Conservation (phyloP, 2,888 invertebrate genomes). For the Drosophila meridionalis region DNA sequence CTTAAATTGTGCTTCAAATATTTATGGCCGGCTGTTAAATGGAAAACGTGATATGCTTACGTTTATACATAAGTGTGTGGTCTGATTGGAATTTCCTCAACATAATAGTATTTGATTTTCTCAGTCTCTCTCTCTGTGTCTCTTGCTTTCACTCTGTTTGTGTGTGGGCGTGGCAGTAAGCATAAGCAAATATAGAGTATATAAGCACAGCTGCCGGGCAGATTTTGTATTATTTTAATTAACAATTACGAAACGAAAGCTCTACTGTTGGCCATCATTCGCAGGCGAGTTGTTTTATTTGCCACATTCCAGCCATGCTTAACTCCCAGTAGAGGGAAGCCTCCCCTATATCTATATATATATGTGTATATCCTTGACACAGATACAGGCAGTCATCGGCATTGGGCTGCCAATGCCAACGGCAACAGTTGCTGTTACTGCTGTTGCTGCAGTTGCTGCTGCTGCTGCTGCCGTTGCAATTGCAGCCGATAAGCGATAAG, state of each 20-base stretch:
- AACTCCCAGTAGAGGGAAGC: neutral
- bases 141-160: neutral
- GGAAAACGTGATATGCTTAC: constrained; percentile 72
- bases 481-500: constrained; percentile 35
- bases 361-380: constrained; percentile 45
- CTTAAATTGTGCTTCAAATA: constrained; percentile 75
- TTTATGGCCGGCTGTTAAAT: constrained; percentile 69
- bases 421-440: constrained; percentile 40
- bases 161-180: constrained; percentile 12
- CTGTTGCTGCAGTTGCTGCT: neutral
- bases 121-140: neutral
- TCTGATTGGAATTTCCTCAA: constrained; percentile 52
- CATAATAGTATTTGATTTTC: constrained; percentile 40
- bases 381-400: constrained; percentile 54
- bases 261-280: constrained; percentile 8
- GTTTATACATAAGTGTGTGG: constrained; percentile 12
- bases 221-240: constrained; percentile 61
- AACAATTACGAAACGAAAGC: constrained; percentile 43
- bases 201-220: constrained; percentile 34
- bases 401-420: constrained; percentile 35
- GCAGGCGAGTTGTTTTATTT: constrained; percentile 7
- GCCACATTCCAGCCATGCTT: neutral
- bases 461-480: constrained; percentile 6
- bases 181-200: constrained; percentile 16
- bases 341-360: neutral